Percentiles rank a stretch among this genome's conserved stretches.
These are phyloP conservation scores for Mystacides longicornis DNA, from an alignment of 2,888 invertebrate species.

Conservation along the genomic window DNA sequence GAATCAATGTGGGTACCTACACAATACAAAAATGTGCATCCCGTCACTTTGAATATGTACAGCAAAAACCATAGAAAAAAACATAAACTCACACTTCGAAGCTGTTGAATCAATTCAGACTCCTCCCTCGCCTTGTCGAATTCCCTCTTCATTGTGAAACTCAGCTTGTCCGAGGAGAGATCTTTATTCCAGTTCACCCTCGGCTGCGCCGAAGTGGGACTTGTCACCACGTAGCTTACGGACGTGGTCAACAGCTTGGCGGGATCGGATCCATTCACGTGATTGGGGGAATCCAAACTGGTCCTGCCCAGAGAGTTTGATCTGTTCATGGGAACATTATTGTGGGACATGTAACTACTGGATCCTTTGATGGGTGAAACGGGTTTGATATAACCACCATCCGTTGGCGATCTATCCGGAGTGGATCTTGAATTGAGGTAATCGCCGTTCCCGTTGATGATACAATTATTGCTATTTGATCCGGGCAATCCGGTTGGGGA, in stretches of 20 bases:
- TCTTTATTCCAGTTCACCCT: constrained; percentile 71
- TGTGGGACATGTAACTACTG: constrained; percentile 53
- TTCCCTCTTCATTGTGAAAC: constrained; percentile 87
- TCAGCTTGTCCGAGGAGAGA: constrained; percentile 64
- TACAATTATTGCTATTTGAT: constrained; percentile 31
- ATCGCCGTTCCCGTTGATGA: constrained; percentile 24
- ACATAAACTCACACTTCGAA: constrained; percentile 62
- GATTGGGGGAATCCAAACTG: constrained; percentile 13
- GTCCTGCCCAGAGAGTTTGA: constrained; percentile 23
- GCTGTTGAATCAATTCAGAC: constrained; percentile 72
- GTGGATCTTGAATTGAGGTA: constrained; percentile 14
- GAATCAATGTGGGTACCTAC: too few relatives aligned
- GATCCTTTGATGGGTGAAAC: constrained; percentile 58
- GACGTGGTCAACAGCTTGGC: constrained; percentile 48
- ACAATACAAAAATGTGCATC: too few relatives aligned
- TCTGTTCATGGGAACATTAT: constrained; percentile 36
- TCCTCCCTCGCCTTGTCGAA: constrained; percentile 88
- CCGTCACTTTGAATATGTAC: neutral
- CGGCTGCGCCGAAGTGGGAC: constrained; percentile 36
- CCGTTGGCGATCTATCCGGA: constrained; percentile 26
- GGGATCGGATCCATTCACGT: constrained; percentile 13
- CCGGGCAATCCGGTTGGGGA: constrained; percentile 33
- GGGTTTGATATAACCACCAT: constrained; percentile 53
- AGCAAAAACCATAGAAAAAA: neutral
- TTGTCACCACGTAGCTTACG: constrained; percentile 53